These are phyloP conservation scores for Venustaconcha ellipsiformis DNA, from an alignment of 1,140 invertebrate genomes.

Conservation along the genomic window DNA sequence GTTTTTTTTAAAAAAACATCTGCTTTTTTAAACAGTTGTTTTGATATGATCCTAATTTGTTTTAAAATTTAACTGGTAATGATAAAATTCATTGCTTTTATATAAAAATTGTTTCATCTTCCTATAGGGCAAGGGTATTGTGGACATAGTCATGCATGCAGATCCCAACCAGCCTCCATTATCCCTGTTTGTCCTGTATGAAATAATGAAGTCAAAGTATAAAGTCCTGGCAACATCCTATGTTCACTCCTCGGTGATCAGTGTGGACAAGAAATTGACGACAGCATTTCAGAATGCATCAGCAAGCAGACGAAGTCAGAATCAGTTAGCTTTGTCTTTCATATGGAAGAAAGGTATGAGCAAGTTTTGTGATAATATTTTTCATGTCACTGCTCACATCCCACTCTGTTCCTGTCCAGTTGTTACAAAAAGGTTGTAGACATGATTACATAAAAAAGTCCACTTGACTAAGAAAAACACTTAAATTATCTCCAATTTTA, in stretches of 20 bases:
- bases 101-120: conserved; percentile 41
- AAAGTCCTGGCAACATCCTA: conserved; percentile 72
- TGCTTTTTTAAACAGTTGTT: no score
- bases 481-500: no score
- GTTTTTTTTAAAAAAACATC: no score
- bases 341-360: conserved; percentile 82
- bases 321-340: conserved; percentile 74
- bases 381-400: no score
- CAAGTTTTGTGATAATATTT: no score
- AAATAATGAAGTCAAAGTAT: conserved; percentile 70
- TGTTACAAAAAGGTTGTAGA: no score
- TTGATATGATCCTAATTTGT: no score
- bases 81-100: neutral
- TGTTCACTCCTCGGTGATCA: conserved; percentile 76
- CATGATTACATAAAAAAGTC: no score
- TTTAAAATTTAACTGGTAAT: no score
- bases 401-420: no score
- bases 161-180: conserved; percentile 77
- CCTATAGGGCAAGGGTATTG: conserved; percentile 63
- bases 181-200: conserved; percentile 75
- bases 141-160: conserved; percentile 78
- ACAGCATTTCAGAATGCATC: conserved; percentile 50
- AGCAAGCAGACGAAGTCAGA: conserved; percentile 49
- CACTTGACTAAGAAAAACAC: no score
- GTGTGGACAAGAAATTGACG: conserved; percentile 60